phyloP scores from a whole-genome alignment of 2,113 vertebrate species.

The Catharus bicknelli region DNA sequence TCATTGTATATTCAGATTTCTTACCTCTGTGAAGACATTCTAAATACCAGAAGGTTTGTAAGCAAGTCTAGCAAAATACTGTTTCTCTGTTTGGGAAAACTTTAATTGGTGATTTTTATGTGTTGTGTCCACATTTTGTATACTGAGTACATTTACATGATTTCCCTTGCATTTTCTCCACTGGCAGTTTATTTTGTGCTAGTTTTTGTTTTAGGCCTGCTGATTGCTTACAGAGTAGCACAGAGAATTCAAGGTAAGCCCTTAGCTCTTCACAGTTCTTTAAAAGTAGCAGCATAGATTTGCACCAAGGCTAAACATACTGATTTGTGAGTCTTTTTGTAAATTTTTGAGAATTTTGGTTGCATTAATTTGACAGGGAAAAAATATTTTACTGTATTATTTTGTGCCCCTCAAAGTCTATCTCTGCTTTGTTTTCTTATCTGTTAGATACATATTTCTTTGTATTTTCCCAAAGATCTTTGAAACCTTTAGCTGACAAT shows the following conservation, averaged over 20 bases:
- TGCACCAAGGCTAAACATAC: neutral
- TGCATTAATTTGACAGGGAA: neutral
- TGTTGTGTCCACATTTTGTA: neutral
- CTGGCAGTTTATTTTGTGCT: neutral
- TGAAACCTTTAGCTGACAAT: neutral
- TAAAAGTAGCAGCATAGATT: neutral
- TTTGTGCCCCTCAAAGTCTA: neutral
- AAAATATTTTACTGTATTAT: neutral
- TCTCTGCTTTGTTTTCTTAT: neutral
- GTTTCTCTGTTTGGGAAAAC: neutral
- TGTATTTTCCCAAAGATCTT: neutral
- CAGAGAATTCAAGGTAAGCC: neutral
- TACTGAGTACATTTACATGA: neutral
- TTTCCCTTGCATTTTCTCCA: conserved; percentile 25
- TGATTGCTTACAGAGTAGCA: conserved; percentile 26
- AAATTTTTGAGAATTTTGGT: neutral
- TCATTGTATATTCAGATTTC: neutral
- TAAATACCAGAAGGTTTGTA: neutral
- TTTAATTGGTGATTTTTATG: neutral
- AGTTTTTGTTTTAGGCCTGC: neutral
- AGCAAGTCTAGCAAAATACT: neutral
- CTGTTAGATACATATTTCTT: neutral
- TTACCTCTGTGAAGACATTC: neutral
- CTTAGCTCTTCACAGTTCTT: conserved; percentile 10
- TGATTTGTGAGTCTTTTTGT: neutral